These are phyloP conservation scores for Thunnus thynnus DNA, from an alignment of 2,113 vertebrate genomes.

Conservation along the genomic window DNA sequence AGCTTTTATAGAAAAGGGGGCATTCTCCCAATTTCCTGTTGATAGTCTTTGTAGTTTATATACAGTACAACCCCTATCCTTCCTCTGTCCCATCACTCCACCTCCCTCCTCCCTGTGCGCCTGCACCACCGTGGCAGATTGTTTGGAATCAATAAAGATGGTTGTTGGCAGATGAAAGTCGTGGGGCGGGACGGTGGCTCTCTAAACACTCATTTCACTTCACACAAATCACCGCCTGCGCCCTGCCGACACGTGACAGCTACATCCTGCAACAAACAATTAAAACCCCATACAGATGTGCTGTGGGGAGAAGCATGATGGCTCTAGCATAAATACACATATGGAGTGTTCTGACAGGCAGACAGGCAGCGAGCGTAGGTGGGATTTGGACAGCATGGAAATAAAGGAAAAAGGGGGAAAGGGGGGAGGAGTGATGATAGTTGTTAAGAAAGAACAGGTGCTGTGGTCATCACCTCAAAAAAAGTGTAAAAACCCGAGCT, in stretches of 20 bases:
- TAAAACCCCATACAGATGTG: conserved; percentile 67
- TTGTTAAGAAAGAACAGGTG: conserved; percentile 44
- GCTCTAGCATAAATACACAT: conserved; percentile 48
- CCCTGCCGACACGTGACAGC: conserved; percentile 52
- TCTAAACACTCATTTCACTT: conserved; percentile 74
- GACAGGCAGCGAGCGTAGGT: conserved; percentile 6
- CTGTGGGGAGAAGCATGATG: conserved; percentile 42
- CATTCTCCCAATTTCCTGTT: conserved; percentile 69
- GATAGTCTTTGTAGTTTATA: conserved; percentile 71
- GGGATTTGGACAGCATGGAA: conserved; percentile 31
- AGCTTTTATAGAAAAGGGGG: conserved; percentile 51
- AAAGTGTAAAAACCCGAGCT: not conserved
- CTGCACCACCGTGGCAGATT: conserved; percentile 55
- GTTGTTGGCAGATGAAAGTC: conserved; percentile 76
- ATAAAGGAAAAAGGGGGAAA: not conserved
- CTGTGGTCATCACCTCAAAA: not conserved
- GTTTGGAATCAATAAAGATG: conserved; percentile 79
- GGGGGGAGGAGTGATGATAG: conserved; percentile 13
- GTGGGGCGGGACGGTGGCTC: conserved; percentile 58
- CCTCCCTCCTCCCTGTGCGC: conserved; percentile 23
- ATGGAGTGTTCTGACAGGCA: conserved; percentile 61
- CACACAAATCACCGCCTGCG: conserved; percentile 71
- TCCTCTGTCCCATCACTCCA: conserved; percentile 29
- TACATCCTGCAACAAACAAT: conserved; percentile 67
- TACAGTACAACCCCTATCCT: not conserved